phyloP scores from a whole-genome alignment of 2,113 vertebrate genomes.

The Brachyhypopomus occidentalis region DNA sequence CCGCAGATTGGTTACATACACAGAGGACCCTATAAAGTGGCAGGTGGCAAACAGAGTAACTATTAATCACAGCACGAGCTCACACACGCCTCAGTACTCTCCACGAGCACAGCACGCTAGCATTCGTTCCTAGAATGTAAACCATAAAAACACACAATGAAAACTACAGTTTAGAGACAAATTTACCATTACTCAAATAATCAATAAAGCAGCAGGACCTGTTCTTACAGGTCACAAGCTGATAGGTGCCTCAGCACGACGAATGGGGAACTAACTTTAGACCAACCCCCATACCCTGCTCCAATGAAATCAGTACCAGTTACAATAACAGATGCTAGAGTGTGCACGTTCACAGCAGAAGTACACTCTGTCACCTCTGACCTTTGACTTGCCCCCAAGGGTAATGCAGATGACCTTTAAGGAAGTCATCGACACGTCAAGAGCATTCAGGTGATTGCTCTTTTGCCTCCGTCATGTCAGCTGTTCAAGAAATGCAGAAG shows the following conservation, averaged over 20 bases:
- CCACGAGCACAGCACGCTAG: neutral
- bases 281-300: no score
- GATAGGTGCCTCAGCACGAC: no score
- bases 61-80: conserved; percentile 69
- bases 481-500: neutral
- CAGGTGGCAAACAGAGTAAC: conserved; percentile 80
- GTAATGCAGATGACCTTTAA: neutral
- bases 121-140: neutral
- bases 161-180: neutral
- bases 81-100: no score
- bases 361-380: neutral
- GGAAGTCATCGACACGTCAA: neutral
- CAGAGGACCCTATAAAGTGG: conserved; percentile 75
- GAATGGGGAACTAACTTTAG: no score
- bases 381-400: neutral
- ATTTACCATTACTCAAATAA: neutral
- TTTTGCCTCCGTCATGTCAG: neutral
- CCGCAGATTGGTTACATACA: conserved; percentile 81
- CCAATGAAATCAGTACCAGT: neutral
- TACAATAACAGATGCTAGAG: neutral
- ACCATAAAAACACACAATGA: neutral
- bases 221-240: no score
- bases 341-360: neutral
- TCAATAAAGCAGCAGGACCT: no score
- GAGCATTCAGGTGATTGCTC: neutral